Evolutionary conservation across 1,140 invertebrate species (phyloP).

Genomic region (Caligus rogercresseyi): DNA sequence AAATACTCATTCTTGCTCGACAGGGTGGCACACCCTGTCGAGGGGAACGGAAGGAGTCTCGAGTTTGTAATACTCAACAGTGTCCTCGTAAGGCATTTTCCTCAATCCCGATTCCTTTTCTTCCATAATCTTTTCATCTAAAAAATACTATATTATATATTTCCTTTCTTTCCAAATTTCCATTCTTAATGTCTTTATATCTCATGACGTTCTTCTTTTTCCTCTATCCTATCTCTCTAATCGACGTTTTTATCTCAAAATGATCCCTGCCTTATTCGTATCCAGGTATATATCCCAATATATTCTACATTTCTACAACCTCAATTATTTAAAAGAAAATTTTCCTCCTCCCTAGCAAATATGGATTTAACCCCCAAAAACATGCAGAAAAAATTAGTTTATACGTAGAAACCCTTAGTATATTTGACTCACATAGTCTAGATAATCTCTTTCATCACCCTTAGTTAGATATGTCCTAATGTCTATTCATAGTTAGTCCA

Average conservation of each 20-base stretch:
- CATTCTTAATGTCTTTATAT: background rate
- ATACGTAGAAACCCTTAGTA: background rate
- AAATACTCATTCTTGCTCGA: slow-evolving; percentile 11
- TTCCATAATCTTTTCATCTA: background rate
- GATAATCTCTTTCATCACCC: too few relatives aligned
- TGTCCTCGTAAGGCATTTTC: slow-evolving; percentile 5
- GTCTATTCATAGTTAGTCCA: too few relatives aligned
- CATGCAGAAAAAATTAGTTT: background rate
- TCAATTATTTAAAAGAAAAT: background rate
- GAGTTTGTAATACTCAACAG: slow-evolving; percentile 9
- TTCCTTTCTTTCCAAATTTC: too few relatives aligned
- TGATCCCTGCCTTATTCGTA: background rate
- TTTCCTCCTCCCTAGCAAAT: background rate
- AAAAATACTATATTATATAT: background rate
- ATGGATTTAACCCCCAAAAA: background rate
- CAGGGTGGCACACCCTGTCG: slow-evolving; percentile 2
- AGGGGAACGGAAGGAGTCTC: slow-evolving; percentile 5
- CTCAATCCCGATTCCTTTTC: background rate
- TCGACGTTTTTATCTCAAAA: background rate
- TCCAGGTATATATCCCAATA: background rate
- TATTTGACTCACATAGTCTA: too few relatives aligned
- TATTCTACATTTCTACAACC: background rate
- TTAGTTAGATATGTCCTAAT: too few relatives aligned
- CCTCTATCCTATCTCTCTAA: background rate
- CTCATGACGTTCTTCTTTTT: background rate